Conservation (phyloP, 2,888 invertebrate genomes). For the Serrognathus titanus region DNA sequence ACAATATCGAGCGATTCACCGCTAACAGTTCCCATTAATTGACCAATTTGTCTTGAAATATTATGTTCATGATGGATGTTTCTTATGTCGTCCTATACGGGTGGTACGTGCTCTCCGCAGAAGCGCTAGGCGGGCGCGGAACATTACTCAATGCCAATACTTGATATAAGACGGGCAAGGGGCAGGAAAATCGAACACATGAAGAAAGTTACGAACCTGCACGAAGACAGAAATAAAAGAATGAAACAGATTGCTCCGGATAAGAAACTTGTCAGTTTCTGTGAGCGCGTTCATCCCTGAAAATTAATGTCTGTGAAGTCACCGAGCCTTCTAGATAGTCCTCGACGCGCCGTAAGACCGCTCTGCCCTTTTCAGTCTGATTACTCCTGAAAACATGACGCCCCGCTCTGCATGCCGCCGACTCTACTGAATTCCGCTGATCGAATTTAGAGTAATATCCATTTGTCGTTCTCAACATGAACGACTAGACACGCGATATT, state of each 20-base stretch:
- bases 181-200: slow-evolving; percentile 36
- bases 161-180: slow-evolving; percentile 29
- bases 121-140: slow-evolving; percentile 7
- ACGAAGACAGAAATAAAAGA: slow-evolving; percentile 46
- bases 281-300: slow-evolving; percentile 49
- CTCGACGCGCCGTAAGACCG: slow-evolving; percentile 23
- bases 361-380: slow-evolving; percentile 30
- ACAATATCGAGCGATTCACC: slow-evolving; percentile 12
- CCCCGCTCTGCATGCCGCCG: slow-evolving; percentile 12
- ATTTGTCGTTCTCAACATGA: slow-evolving; percentile 24
- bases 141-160: slow-evolving; percentile 32
- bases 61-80: slow-evolving; percentile 25
- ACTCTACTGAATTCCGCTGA: slow-evolving; percentile 19
- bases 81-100: neutral
- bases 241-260: slow-evolving; percentile 49
- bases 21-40: slow-evolving; percentile 20
- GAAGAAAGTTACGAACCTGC: slow-evolving; percentile 31
- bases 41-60: slow-evolving; percentile 28
- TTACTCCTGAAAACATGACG: slow-evolving; percentile 26
- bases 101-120: slow-evolving; percentile 1
- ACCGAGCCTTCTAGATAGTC: slow-evolving; percentile 28
- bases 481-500: slow-evolving; percentile 27
- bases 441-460: slow-evolving; percentile 28
- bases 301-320: slow-evolving; percentile 49
- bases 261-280: slow-evolving; percentile 51